Base-by-base conservation (phyloP, 1,140 invertebrate species). In the Bombus waltoni region DNA sequence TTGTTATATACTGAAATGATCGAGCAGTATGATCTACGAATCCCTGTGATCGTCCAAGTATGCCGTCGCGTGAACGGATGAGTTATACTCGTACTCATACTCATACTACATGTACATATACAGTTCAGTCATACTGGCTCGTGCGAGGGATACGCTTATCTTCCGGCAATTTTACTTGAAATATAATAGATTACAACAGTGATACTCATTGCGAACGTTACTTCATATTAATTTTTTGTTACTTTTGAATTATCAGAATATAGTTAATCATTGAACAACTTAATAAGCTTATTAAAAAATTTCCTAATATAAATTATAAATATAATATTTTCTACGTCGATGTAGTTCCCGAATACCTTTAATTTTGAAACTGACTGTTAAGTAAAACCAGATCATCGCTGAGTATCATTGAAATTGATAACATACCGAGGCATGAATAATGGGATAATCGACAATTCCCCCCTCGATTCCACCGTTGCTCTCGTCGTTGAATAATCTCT, bases 51-150 rank as follows among this genome's bases (percentile, higher is more conserved):
- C 81, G 62, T 38, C 38, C 22, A 87, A 77, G 81, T 85, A 89
- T 89, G 78, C n/a, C 25, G 10, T 77, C 28, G 88, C 85, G 77
- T 89, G 89, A 87, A 85, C 71, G 86, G 59, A 90, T 70, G 82
- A 85, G 35, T 68, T 76, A 11, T 40, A 42, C 28, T 80, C 15
- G 11, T 18, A 5, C 22, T 28, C 57, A 28, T 11, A 59, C 57
- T 53, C 47, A 6, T 53, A 22, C 18, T 53, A 62, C 59, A 13
- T 11, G 3, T 25, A 25, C 28, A 62, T 62, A 62, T 62, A 28
- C 10, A 62, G 5, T 44, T 40, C 25, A 32, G 13, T 9, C 11
- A 44, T 28, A 75, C 18, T 65, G 13, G 77, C 18, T 80, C 38
- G 57, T 72, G 66, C 38, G 28, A 72, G 2, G 74, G 9, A 1